phyloP scores from a whole-genome alignment of 2,113 vertebrate genomes.

The Xenopus borealis region DNA sequence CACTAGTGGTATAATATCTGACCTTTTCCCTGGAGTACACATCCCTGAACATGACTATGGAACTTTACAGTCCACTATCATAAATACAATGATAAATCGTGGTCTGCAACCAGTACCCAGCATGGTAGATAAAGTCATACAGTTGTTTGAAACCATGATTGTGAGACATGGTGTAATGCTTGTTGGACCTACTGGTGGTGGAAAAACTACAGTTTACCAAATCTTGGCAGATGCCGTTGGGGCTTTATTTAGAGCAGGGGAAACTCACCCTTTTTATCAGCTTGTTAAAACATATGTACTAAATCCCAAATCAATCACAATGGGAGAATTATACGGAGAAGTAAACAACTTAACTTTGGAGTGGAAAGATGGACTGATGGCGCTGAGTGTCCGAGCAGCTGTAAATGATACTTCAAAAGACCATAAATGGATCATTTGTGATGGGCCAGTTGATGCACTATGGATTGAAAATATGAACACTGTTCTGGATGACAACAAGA shows the following conservation, averaged over 20 bases:
- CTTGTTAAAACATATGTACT: conserved; percentile 76
- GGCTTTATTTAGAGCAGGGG: conserved; percentile 58
- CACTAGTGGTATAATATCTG: conserved; percentile 80
- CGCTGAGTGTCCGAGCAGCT: conserved; percentile 75
- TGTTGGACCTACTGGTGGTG: conserved; percentile 80
- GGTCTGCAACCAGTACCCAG: conserved; percentile 70
- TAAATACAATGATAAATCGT: conserved; percentile 63
- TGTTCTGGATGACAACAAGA: conserved; percentile 87
- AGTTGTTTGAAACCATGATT: conserved; percentile 84
- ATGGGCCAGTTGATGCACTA: conserved; percentile 82
- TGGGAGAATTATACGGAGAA: conserved; percentile 86
- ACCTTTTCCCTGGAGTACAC: conserved; percentile 79
- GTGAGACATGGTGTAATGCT: conserved; percentile 87
- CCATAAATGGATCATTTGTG: conserved; percentile 84
- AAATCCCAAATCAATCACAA: conserved; percentile 85
- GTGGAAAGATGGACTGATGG: conserved; percentile 88
- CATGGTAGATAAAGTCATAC: conserved; percentile 81
- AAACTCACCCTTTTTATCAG: conserved; percentile 69
- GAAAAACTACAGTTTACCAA: conserved; percentile 79
- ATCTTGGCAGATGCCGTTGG: conserved; percentile 72
- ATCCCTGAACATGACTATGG: conserved; percentile 86
- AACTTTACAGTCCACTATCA: conserved; percentile 72
- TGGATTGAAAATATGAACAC: conserved; percentile 95
- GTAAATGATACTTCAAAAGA: conserved; percentile 68
- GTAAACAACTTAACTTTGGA: conserved; percentile 78